Conservation (phyloP, 2,888 invertebrate genomes). For the Napeogenes sylphis region DNA sequence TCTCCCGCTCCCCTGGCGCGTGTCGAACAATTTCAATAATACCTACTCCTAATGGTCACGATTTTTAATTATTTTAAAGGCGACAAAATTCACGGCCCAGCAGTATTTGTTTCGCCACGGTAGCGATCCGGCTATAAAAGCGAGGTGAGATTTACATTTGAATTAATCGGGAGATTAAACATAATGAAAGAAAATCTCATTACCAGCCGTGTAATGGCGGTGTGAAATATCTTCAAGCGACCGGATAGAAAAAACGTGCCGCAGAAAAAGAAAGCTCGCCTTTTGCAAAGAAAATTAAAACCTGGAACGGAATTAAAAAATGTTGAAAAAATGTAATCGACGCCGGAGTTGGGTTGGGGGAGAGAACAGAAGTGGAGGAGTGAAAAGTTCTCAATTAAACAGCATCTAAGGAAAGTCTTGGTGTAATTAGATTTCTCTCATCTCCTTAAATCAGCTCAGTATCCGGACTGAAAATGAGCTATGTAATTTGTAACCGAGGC, state of each 20-base stretch:
- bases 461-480: constrained; percentile 62
- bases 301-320: constrained; percentile 76
- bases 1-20: constrained; percentile 51
- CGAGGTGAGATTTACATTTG: constrained; percentile 75
- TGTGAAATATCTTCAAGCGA: constrained; percentile 68
- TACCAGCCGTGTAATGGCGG: constrained; percentile 73
- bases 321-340: constrained; percentile 76
- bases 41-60: constrained; percentile 52
- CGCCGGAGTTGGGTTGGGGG: constrained; percentile 65
- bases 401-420: constrained; percentile 64
- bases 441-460: constrained; percentile 68
- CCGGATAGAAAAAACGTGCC: constrained; percentile 57
- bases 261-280: constrained; percentile 66
- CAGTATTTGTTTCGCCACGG: constrained; percentile 58
- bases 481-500: constrained; percentile 77
- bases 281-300: constrained; percentile 72
- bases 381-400: constrained; percentile 74
- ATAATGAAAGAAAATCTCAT: constrained; percentile 79
- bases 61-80: constrained; percentile 69
- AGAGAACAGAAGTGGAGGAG: constrained; percentile 55
- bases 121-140: constrained; percentile 62
- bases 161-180: constrained; percentile 78
- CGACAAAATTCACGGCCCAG: constrained; percentile 56
- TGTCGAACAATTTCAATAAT: constrained; percentile 31
- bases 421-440: constrained; percentile 76